Base-by-base conservation (phyloP, 2,888 invertebrate genomes). In the Drosophila conformis region DNA sequence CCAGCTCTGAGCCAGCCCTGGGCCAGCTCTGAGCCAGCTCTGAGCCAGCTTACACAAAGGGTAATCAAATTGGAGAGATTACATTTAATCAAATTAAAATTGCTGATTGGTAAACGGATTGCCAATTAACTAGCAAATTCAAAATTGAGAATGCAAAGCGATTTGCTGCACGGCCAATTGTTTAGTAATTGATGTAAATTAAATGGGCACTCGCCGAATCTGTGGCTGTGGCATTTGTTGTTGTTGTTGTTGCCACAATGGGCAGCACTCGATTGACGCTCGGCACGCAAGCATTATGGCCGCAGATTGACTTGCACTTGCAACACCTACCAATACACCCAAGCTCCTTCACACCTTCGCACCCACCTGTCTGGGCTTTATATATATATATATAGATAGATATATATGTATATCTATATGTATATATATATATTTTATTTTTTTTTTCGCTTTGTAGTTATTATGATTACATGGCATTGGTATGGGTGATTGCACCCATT, bases 401-500 rank as follows among this genome's bases (percentile, higher is more conserved):
- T 8, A 15, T 13, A n/a, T n/a, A 8, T 40, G 8, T 25, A n/a
- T 29, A 21, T 38, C 1, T 46, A 13, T 29, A 29, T 29, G 6
- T 40, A 4, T 40, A 38, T 46, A n/a, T 40, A 40, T 46, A n/a
- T 29, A 21, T 42, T 1, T 38, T 38, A 6, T 2, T 15, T 21
- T 25, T n/a, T 11, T 7, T 29, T 18, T 59, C 57, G 40, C 59
- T 49, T 66, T 78, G 72, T 71, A 72, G 76, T 73, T 73, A 66
- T 73, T 78, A 70, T 78, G 78, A 76, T 73, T 83, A 75, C 71
- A 74, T 69, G 57, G 51, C 76, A 64, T 76, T 83, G 81, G 71
- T 74, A 69, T 83, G 82, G 82, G 76, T 85, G 85, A 85, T 85
- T 85, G 89, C 84, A 67, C 46, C 85, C 75, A 85, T 85, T 85